Conservation (phyloP, 1,140 invertebrate genomes). For the Idris sp. region DNA sequence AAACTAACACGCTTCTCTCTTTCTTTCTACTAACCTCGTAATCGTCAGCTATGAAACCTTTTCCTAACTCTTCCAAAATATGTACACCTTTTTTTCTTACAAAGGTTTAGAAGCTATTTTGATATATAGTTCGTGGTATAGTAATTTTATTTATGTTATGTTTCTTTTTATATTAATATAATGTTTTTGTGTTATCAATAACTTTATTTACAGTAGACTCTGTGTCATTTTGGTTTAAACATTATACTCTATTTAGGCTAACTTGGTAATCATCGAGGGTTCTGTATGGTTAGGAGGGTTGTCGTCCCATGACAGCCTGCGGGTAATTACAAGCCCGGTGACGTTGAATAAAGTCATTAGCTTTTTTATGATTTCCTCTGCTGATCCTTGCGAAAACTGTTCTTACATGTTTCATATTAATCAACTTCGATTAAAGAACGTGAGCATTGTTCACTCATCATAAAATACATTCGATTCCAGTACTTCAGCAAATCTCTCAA, state of each 20-base stretch:
- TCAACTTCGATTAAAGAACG: conserved; percentile 53
- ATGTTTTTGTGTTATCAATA: conserved; percentile 38
- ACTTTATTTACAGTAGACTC: conserved; percentile 46
- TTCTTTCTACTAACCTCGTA: conserved; percentile 68
- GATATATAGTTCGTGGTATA: no score
- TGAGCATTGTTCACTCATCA: conserved; percentile 40
- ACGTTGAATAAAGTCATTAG: conserved; percentile 77
- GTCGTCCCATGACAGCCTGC: conserved; percentile 68
- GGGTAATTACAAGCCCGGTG: conserved; percentile 76
- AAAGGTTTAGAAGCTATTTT: no score
- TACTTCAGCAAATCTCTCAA: no score
- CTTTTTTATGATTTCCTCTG: conserved; percentile 68
- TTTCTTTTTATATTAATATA: no score
- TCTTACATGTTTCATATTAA: conserved; percentile 54
- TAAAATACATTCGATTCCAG: no score
- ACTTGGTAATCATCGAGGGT: conserved; percentile 76
- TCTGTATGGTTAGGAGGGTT: conserved; percentile 71
- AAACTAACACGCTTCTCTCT: conserved; percentile 60
- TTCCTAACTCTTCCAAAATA: no score
- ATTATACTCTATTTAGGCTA: conserved; percentile 76
- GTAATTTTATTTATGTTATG: no score
- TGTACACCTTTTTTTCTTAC: no score
- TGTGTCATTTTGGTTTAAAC: conserved; percentile 66
- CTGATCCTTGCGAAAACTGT: conserved; percentile 51
- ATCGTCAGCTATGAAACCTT: conserved; percentile 53